These are phyloP conservation scores for Diarsia dahlii DNA, from an alignment of 2,888 invertebrate species.

Conservation along the genomic window DNA sequence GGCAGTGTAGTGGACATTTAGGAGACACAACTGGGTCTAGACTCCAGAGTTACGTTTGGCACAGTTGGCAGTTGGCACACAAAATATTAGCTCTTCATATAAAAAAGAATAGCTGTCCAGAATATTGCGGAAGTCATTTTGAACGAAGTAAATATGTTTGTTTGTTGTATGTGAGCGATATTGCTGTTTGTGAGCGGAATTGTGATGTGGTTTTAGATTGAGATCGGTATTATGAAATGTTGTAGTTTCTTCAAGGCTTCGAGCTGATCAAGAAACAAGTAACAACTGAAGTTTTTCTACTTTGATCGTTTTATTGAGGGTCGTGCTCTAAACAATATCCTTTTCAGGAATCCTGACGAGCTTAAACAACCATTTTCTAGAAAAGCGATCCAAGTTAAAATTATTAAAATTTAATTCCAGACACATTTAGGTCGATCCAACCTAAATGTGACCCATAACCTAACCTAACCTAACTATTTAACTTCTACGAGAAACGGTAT, in stretches of 20 bases:
- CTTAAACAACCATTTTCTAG: background rate
- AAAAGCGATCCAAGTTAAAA: too few species aligned
- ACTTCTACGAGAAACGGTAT: conserved; percentile 23
- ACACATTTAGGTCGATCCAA: too few species aligned
- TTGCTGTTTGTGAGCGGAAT: conserved; percentile 56
- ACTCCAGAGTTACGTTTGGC: conserved; percentile 75
- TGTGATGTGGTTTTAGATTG: conserved; percentile 47
- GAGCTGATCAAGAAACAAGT: background rate
- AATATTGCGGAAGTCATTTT: conserved; percentile 76
- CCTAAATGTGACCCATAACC: background rate
- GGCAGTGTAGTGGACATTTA: conserved; percentile 62
- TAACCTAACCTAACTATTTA: background rate
- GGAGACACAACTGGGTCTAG: conserved; percentile 76
- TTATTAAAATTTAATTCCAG: too few species aligned
- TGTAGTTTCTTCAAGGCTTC: conserved; percentile 9
- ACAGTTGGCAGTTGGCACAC: conserved; percentile 78
- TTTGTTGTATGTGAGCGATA: conserved; percentile 63
- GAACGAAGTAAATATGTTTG: conserved; percentile 70
- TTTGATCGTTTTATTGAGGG: background rate
- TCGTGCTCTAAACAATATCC: too few species aligned
- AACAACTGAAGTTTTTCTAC: background rate
- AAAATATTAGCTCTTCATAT: conserved; percentile 66
- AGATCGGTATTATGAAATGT: conserved; percentile 16
- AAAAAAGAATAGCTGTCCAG: conserved; percentile 73
- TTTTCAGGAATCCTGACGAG: background rate